Conservation (phyloP, 2,113 vertebrate species). For the Tragelaphus buxtoni region DNA sequence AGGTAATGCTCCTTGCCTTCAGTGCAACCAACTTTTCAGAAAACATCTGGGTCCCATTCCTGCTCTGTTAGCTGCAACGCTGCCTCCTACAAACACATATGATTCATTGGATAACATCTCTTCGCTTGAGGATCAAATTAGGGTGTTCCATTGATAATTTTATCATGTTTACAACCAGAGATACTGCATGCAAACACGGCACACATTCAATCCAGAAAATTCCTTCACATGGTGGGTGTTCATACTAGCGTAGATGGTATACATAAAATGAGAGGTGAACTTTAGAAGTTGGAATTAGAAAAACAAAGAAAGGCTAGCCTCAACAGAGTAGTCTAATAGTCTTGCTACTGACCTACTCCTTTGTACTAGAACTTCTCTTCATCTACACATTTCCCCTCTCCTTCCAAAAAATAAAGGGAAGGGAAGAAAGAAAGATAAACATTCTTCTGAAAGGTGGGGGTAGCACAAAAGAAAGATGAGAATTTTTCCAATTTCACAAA, state of each 20-base stretch:
- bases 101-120: slow-evolving; percentile 81
- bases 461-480: background rate
- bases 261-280: slow-evolving; percentile 72
- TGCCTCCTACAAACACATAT: slow-evolving; percentile 82
- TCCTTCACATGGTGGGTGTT: background rate
- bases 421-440: background rate
- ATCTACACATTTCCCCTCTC: background rate
- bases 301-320: slow-evolving; percentile 26
- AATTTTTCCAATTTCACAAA: background rate
- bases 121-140: slow-evolving; percentile 82
- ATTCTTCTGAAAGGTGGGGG: background rate
- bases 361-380: slow-evolving; percentile 52
- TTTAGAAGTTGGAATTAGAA: slow-evolving; percentile 41
- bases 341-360: slow-evolving; percentile 29
- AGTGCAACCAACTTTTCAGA: slow-evolving; percentile 77
- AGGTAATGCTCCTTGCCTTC: slow-evolving; percentile 87
- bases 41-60: slow-evolving; percentile 87
- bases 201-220: slow-evolving; percentile 56
- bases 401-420: background rate
- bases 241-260: slow-evolving; percentile 41
- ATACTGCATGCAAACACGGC: slow-evolving; percentile 72
- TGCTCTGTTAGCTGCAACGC: slow-evolving; percentile 75
- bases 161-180: slow-evolving; percentile 76
- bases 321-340: slow-evolving; percentile 55
- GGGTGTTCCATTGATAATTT: slow-evolving; percentile 83